Evolutionary conservation across 2,888 invertebrate species (phyloP), one percentile per base, ranked within the genome.

Genomic region (Conus canariensis): DNA sequence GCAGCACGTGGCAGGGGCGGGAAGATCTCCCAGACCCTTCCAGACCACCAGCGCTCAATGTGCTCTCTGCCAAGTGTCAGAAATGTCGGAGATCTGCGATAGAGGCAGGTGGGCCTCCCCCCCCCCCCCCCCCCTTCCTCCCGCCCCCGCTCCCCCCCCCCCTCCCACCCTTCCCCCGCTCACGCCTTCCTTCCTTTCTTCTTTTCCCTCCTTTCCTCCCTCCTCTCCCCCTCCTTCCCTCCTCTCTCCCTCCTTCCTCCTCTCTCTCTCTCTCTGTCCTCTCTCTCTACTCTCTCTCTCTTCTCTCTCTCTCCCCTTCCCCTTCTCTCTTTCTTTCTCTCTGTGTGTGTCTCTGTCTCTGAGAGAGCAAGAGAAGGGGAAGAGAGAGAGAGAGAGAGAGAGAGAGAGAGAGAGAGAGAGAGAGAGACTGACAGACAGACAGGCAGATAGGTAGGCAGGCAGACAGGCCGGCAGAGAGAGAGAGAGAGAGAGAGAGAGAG

Each of bases 291-390:
- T 45, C 45, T 45, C 45, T 45, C 45, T 45, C 45, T 45, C 82
- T 88, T 45, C 82, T 88, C 74, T 83, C 74, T 74, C 83, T 74
- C 88, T n/a, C 88, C 8, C 64, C 64, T 12, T 14, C 83, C 60
- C 88, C 5, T 82, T 30, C 59, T 58, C 82, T n/a, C 45, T 45
- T 4, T 45, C 45, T 45, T 45, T 45, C 45, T 45, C 4, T 45
- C 45, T 45, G 45, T 45, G 45, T 45, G 45, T 45, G 45, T 4
- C 45, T 4, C 45, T 45, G 45, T 45, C 45, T 45, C 45, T 45
- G 45, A 45, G 45, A 45, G 45, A 45, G 45, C 45, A 45, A 45
- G 58, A 22, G 77, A 22, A 56, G 16, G 30, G 25, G n/a, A 12
- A 80, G n/a, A 25, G 16, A 30, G 30, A 77, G 77, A 88, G 9